Evolutionary conservation across 2,888 invertebrate species (phyloP), one percentile per base, ranked within the genome.

Genomic region (Amphipoea lucens): DNA sequence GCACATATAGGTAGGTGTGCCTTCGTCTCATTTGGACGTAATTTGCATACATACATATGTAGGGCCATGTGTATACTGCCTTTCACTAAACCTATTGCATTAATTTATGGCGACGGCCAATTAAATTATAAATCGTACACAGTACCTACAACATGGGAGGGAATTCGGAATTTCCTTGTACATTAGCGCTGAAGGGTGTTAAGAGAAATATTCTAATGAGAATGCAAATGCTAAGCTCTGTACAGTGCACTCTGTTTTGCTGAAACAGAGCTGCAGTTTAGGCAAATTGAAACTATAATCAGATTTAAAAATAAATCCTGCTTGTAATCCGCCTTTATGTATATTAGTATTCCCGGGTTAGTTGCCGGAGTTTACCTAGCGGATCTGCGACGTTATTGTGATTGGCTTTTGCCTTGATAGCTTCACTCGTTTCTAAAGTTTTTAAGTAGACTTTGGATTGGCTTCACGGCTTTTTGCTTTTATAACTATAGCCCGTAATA

Each of bases 201-300:
- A 89, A 90, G 88, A 90, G 90, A 89, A 91, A 90, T 92, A 92
- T 92, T 92, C 89, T 91, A 93, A 93, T 92, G 92, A 91, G 91
- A 88, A 93, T 92, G 92, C 91, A 93, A 93, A 93, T 93, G 86
- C 79, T 88, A 89, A 76, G 92, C 91, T 91, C 90, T 91, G 76
- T 90, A 92, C 90, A 92, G 91, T 88, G 89, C 87, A 85, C 87
- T 84, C 84, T 83, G 86, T 85, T 90, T 87, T 88, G 62, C 73
- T 82, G 85, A 66, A 87, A 88, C 89, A 83, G 80, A 80, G 79
- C 79, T 88, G 89, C 87, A 88, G 88, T 90, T 92, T 89, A 87
- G 68, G 82, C 82, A 86, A 90, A 89, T 90, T 92, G 87, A 86
- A 88, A 89, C 88, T 86, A 84, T 84, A 87, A 82, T 78, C 67